A percentile compares a stretch with the other conserved stretches of the same genome.
These are phyloP conservation scores for Oenanthe melanoleuca DNA, from an alignment of 2,113 vertebrate species.

Conservation along the genomic window DNA sequence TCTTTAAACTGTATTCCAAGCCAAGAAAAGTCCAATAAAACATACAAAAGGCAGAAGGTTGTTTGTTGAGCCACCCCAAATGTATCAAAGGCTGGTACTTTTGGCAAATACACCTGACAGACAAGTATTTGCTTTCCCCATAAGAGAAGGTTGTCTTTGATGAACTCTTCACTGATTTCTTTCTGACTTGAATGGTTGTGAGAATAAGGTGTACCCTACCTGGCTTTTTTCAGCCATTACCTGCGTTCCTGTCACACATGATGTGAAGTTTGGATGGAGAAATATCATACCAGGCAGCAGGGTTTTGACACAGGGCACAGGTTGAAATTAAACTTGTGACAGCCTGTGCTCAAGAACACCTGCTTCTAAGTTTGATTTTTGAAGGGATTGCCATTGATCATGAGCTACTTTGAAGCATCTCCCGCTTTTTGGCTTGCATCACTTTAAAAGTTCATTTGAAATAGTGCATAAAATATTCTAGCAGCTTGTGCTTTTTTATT, in stretches of 20 bases:
- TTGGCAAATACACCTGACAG: background rate
- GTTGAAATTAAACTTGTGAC: background rate
- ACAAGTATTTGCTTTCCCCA: background rate
- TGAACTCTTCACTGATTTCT: background rate
- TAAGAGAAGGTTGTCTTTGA: background rate
- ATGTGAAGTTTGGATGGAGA: background rate
- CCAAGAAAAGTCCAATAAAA: background rate
- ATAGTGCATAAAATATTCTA: background rate
- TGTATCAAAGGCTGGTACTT: background rate
- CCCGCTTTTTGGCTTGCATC: background rate
- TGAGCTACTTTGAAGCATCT: background rate
- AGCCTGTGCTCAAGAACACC: background rate
- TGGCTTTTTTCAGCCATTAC: background rate
- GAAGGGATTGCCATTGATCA: background rate
- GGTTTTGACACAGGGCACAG: background rate
- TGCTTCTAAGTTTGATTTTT: background rate
- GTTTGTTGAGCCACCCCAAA: background rate
- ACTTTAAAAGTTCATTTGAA: background rate
- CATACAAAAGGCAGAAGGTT: background rate
- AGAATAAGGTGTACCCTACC: background rate
- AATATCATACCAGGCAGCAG: background rate
- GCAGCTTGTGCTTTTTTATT: background rate
- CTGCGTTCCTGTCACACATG: accelerated
- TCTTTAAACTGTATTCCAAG: background rate
- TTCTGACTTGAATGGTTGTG: background rate